A percentile compares a stretch with the other conserved stretches of the same genome.
These are phyloP conservation scores for Sycobia sp. DNA, from an alignment of 1,140 invertebrate species.

Conservation along the genomic window DNA sequence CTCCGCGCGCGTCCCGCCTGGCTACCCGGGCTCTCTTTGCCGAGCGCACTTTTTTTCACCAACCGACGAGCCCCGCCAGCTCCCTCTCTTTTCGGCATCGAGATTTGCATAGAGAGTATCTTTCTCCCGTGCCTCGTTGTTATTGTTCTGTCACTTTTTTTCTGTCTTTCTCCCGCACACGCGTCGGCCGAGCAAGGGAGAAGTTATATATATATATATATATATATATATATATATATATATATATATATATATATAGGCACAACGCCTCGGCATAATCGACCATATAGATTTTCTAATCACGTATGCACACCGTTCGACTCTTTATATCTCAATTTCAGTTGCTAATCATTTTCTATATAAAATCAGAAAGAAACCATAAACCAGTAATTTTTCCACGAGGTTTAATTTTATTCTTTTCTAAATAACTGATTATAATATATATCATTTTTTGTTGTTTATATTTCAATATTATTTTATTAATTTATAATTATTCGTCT, in stretches of 20 bases:
- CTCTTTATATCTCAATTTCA: no score
- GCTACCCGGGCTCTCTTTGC: neutral
- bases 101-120: conserved; percentile 28
- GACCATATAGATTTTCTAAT: conserved; percentile 31
- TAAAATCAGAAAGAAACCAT: no score
- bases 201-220: no score
- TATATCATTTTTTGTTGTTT: no score
- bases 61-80: conserved; percentile 12
- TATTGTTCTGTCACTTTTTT: conserved; percentile 5
- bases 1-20: conserved; percentile 6
- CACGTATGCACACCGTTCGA: conserved; percentile 4
- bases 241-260: no score
- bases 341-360: no score
- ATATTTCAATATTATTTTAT: no score
- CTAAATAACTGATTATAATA: no score
- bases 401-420: no score
- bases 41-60: neutral
- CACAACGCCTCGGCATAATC: conserved; percentile 17
- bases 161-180: neutral
- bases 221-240: no score
- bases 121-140: conserved; percentile 19
- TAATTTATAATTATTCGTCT: no score
- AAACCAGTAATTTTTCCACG: no score
- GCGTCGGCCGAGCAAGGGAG: neutral
- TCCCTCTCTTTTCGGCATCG: conserved; percentile 9